These are phyloP conservation scores for Periophthalmus modestus DNA, from an alignment of 2,113 vertebrate genomes.

Conservation along the genomic window DNA sequence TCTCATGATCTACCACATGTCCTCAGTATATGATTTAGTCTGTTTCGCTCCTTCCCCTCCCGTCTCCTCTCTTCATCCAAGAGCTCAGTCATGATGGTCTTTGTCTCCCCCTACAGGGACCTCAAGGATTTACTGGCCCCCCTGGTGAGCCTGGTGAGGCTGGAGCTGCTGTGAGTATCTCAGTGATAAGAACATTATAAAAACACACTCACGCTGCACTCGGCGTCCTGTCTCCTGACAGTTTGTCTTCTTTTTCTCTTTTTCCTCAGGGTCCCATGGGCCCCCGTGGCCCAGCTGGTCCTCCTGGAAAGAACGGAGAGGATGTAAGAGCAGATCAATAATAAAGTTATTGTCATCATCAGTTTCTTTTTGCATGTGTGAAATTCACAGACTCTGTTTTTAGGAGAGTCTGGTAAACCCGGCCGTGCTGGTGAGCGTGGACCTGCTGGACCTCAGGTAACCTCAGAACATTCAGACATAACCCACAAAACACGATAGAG, in stretches of 20 bases:
- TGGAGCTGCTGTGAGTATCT: constrained; percentile 88
- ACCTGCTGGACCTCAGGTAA: constrained; percentile 92
- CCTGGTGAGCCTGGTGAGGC: constrained; percentile 96
- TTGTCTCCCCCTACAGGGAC: constrained; percentile 80
- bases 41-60: too few relatives aligned
- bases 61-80: not conserved
- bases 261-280: constrained; percentile 90
- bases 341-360: not conserved
- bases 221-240: too few relatives aligned
- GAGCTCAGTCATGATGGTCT: not conserved
- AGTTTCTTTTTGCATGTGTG: not conserved
- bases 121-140: constrained; percentile 97
- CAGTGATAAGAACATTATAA: not conserved
- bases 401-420: constrained; percentile 98
- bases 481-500: not conserved
- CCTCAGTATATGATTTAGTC: not conserved
- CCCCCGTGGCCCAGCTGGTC: constrained; percentile 89
- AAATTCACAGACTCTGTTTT: constrained; percentile 15
- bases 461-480: too few relatives aligned
- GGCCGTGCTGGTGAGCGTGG: constrained; percentile 92
- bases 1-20: not conserved
- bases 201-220: constrained; percentile 1
- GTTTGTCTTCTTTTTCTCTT: not conserved
- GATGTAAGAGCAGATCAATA: constrained; percentile 80
- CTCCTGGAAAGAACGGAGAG: constrained; percentile 98